Base-by-base conservation (phyloP, 2,113 vertebrate genomes). In the Boleophthalmus pectinirostris region DNA sequence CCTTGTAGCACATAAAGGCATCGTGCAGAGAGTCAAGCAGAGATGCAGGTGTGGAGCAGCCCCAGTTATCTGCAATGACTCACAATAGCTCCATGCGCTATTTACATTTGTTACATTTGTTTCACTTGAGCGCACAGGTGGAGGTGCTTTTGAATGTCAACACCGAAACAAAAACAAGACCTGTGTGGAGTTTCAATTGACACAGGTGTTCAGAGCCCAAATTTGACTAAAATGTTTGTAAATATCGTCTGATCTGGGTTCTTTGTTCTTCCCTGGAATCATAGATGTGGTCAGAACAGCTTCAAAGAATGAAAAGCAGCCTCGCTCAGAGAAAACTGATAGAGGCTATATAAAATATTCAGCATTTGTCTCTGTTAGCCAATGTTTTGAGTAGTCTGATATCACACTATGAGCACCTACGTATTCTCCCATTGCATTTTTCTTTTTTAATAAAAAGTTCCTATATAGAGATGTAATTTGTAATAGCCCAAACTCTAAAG, bases 261-360 rank as follows among this genome's bases (percentile, higher is more conserved):
- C 56, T 77, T 70, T 76, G 38, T 78, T 63, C 25, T n/a, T 33
- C 14, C 38, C 56, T 54, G 72, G 77, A 79, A 35, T 69, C 46
- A n/a, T 75, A 18, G 33, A 49, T 14, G 54, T 79, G 18, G 69
- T 43, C 51, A 43, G 51, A 78, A 49, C 23, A 60, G 64, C 74
- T 80, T 80, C 72, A 85, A 61, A 89, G 58, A 69, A 38, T 70
- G 74, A 77, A 79, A 74, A 70, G 61, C 68, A 83, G 74, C 65
- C 72, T 75, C 56, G 68, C 76, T 84, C 64, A 67, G 65, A 79
- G 67, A 82, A 64, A 69, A 73, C 43, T 21, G 73, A 75, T 77
- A 71, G 74, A 85, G 69, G 66, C 75, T 57, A 72, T 81, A 83
- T 82, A 74, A 89, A 89, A 83, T 83, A 87, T 84, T 80, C 64